Evolutionary conservation across 1,140 invertebrate species (phyloP).

Genomic region (Drosophila pachea): DNA sequence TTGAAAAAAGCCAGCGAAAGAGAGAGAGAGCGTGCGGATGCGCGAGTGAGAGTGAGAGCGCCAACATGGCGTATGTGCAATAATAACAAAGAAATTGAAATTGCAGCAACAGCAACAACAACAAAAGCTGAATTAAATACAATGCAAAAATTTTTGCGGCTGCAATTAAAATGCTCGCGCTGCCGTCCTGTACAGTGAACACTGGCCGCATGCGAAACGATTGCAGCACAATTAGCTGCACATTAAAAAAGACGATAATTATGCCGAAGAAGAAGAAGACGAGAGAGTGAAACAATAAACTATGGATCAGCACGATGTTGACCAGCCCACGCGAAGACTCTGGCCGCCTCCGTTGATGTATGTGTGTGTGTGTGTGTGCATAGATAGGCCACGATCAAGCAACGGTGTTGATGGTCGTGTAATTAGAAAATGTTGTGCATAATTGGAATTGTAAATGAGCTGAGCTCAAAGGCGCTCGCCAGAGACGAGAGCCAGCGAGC

Average conservation of each 20-base stretch:
- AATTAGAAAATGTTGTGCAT: conserved; percentile 78
- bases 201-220: conserved; percentile 39
- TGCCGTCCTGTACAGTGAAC: conserved; percentile 47
- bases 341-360: conserved; percentile 63
- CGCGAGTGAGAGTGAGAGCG: conserved; percentile 7
- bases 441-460: conserved; percentile 78
- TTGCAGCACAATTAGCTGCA: conserved; percentile 78
- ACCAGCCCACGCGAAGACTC: conserved; percentile 56
- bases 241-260: conserved; percentile 78
- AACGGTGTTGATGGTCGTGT: conserved; percentile 70
- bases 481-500: conserved; percentile 33
- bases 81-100: conserved; percentile 63
- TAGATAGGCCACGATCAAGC: neutral
- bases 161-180: conserved; percentile 64
- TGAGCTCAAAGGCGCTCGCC: conserved; percentile 47
- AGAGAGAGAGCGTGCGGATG: neutral
- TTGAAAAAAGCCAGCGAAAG: conserved; percentile 68
- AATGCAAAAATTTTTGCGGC: conserved; percentile 41
- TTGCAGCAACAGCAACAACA: neutral
- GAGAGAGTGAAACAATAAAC: neutral
- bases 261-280: conserved; percentile 45
- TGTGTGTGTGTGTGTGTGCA: too few species aligned
- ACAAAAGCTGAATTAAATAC: conserved; percentile 41
- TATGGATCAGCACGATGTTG: conserved; percentile 30
- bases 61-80: conserved; percentile 67